Percentiles rank a stretch among this genome's conserved stretches.
Evolutionary conservation across 2,888 invertebrate genomes (phyloP).

Genomic region (Ectemnius lituratus): DNA sequence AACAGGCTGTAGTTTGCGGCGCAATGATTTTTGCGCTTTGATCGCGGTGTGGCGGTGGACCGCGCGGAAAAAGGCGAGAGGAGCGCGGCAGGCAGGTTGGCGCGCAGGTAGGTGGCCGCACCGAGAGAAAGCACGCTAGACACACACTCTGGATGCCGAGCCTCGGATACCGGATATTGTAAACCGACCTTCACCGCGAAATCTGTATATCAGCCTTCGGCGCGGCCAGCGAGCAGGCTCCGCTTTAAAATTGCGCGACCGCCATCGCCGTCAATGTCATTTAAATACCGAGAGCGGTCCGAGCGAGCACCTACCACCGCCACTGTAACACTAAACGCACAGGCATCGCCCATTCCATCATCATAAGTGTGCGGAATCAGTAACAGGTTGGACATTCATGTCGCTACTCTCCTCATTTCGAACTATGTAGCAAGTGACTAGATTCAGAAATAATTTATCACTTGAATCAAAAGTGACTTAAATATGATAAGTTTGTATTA

Average conservation of each 20-base stretch:
- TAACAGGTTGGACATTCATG: too few species aligned
- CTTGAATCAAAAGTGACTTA: too few species aligned
- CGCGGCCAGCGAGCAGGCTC: constrained; percentile 19
- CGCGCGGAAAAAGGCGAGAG: not conserved
- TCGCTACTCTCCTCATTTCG: too few species aligned
- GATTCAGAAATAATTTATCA: too few species aligned
- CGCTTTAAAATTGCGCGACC: constrained; percentile 34
- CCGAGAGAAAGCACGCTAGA: constrained; percentile 45
- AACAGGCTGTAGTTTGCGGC: not conserved
- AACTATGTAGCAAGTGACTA: too few species aligned
- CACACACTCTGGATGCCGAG: constrained; percentile 40
- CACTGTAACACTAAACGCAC: too few species aligned
- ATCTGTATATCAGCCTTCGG: constrained; percentile 52
- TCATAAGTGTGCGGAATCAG: too few species aligned
- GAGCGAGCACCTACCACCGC: too few species aligned
- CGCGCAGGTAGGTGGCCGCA: not conserved
- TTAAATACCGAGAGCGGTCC: constrained; percentile 8
- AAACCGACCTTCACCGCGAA: constrained; percentile 58
- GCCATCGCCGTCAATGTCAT: constrained; percentile 36
- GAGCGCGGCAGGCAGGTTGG: not conserved
- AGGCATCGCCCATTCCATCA: too few species aligned
- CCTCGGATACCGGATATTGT: constrained; percentile 53
- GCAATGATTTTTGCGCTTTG: not conserved
- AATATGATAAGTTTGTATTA: too few species aligned
- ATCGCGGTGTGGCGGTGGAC: not conserved